Base-by-base conservation (phyloP, 2,797 vertebrate genomes). In the Myripristis murdjan region DNA sequence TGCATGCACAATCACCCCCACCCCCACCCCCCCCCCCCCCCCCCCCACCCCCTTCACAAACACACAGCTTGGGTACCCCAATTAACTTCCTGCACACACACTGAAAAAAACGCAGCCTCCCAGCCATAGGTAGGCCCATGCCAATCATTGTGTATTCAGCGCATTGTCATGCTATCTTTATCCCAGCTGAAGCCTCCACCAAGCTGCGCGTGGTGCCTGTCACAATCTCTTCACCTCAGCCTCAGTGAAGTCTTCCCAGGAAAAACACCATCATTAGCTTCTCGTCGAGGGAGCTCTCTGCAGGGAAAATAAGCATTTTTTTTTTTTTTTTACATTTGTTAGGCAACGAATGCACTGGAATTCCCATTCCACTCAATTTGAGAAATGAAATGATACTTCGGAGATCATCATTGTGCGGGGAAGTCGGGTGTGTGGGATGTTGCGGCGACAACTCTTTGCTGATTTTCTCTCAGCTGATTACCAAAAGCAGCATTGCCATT, bases 191-290 rank as follows among this genome's bases (percentile, higher is more conserved):
- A 46, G 66, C 59, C 73, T 84, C 77, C 60, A 71, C 66, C 22
- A 64, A 69, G 75, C 62, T 0, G 5, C 4, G 49, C 26, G 1
- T 43, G 63, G 57, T 58, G 75, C 64, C 81, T 73, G 81, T 79
- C 83, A 80, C 48, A 64, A 71, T 78, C 82, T 68, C 75, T 81
- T 78, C 76, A 74, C 84, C 81, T 73, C 53, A 15, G 61, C 53
- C 28, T 68, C 77, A 61, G 56, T 73, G 70, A 75, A 79, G 69
- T 77, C 65, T 81, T 87, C 77, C 71, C 62, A 62, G 61, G 62
- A 57, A 79, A 76, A 77, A 66, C 77, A 63, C 51, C 81, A 74
- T 83, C 82, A 87, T 81, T 75, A 87, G 52, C 64, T 64, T 39
- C 49, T 72, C 58, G 73, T 70, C 41, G 11, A 68, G 81, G 81